Evolutionary conservation across 64 coral and sea anemone genomes (phyloP).

Genomic region (Actinia equina): DNA sequence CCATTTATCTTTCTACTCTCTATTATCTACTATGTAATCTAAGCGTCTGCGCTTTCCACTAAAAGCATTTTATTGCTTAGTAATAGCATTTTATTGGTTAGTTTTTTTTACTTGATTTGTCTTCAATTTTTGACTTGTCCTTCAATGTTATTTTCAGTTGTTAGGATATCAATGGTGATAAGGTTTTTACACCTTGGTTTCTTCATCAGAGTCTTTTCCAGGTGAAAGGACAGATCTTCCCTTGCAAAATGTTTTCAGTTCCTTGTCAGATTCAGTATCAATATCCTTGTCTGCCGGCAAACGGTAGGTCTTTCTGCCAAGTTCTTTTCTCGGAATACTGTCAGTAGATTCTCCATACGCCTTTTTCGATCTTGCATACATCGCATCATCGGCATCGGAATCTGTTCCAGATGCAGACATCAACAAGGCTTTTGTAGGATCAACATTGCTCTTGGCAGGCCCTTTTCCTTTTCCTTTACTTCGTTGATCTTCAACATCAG

Average conservation of each 20-base stretch:
- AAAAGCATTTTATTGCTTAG: background rate
- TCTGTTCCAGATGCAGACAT: background rate
- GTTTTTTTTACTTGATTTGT: too few relatives aligned
- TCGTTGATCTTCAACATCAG: background rate
- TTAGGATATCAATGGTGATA: background rate
- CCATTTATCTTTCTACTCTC: too few relatives aligned
- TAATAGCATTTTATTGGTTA: background rate
- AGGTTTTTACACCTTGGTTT: background rate
- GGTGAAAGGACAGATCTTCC: background rate
- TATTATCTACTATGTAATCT: too few relatives aligned
- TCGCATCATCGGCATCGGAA: background rate
- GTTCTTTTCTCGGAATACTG: background rate
- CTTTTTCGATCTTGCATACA: background rate
- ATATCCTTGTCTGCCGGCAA: background rate
- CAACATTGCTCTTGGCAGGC: background rate
- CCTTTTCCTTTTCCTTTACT: slow-evolving; percentile 4
- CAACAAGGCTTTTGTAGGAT: background rate
- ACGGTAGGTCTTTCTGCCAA: background rate
- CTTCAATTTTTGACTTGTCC: background rate
- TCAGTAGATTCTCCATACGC: background rate
- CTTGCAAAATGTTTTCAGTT: background rate
- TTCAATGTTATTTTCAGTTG: background rate
- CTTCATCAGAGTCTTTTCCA: background rate
- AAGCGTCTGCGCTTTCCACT: too few relatives aligned
- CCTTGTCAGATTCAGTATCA: background rate